Evolutionary conservation across 2,888 invertebrate genomes (phyloP).

Genomic region (Argyra leucocephala): DNA sequence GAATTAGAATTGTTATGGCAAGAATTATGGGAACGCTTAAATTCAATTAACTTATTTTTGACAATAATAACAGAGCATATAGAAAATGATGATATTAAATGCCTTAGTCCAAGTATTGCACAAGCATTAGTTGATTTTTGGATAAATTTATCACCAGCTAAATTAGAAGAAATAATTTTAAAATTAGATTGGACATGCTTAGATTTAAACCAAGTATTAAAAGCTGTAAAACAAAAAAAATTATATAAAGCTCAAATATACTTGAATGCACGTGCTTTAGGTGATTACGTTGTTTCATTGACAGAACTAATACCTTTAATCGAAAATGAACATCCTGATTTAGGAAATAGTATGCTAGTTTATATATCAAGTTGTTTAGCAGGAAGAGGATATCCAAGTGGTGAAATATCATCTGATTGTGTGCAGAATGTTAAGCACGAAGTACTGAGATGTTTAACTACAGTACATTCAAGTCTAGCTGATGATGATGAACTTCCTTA

Average conservation of each 20-base stretch:
- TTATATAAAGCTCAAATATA: constrained; percentile 49
- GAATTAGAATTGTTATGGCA: constrained; percentile 51
- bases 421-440: constrained; percentile 62
- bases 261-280: constrained; percentile 66
- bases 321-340: constrained; percentile 44
- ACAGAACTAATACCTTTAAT: constrained; percentile 55
- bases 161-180: constrained; percentile 61
- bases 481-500: constrained; percentile 55
- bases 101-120: constrained; percentile 59
- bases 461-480: constrained; percentile 56
- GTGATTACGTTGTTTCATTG: constrained; percentile 64
- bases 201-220: constrained; percentile 61
- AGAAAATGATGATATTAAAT: constrained; percentile 51
- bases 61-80: constrained; percentile 63
- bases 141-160: constrained; percentile 50
- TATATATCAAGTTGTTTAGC: constrained; percentile 80
- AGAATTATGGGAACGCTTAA: constrained; percentile 52
- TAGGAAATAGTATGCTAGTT: constrained; percentile 76
- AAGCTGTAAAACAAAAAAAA: constrained; percentile 37
- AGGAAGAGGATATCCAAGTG: constrained; percentile 73
- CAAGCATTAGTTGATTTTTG: constrained; percentile 63
- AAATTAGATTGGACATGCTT: constrained; percentile 63
- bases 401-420: constrained; percentile 56
- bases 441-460: constrained; percentile 58
- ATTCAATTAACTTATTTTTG: constrained; percentile 52